Percentiles rank a stretch among this genome's conserved stretches.
These are phyloP conservation scores for Geococcyx californianus DNA, from an alignment of 2,113 vertebrate genomes.

Conservation along the genomic window DNA sequence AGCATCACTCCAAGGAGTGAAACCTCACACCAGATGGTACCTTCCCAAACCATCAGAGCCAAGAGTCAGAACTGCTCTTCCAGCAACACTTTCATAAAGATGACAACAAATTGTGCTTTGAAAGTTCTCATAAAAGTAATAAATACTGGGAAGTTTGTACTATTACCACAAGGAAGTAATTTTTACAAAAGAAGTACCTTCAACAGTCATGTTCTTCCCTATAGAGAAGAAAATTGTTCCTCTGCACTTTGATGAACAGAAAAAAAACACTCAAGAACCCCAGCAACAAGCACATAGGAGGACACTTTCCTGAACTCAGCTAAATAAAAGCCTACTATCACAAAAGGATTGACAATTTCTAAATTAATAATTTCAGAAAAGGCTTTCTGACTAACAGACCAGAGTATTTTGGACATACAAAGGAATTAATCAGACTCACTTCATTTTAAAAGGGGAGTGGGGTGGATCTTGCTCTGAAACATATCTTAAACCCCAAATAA, in stretches of 20 bases:
- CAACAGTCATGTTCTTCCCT: not conserved
- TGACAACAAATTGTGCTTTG: not conserved
- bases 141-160: not conserved
- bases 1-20: not conserved
- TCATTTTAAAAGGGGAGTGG: not conserved
- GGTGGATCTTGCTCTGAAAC: not conserved
- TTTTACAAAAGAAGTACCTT: not conserved
- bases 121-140: not conserved
- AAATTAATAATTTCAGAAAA: not conserved
- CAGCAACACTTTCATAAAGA: not conserved
- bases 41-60: not conserved
- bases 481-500: not conserved
- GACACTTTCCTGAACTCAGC: not conserved
- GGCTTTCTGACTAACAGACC: not conserved
- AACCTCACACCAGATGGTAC: not conserved
- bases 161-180: not conserved
- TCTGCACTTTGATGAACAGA: not conserved
- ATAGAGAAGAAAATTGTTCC: not conserved
- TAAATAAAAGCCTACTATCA: not conserved
- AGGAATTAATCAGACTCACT: not conserved
- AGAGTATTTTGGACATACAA: not conserved
- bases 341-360: fast-evolving
- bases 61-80: not conserved
- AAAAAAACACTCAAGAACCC: not conserved
- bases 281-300: not conserved